These are phyloP conservation scores for Paratilapia polleni DNA, from an alignment of 2,113 vertebrate species.

Conservation along the genomic window DNA sequence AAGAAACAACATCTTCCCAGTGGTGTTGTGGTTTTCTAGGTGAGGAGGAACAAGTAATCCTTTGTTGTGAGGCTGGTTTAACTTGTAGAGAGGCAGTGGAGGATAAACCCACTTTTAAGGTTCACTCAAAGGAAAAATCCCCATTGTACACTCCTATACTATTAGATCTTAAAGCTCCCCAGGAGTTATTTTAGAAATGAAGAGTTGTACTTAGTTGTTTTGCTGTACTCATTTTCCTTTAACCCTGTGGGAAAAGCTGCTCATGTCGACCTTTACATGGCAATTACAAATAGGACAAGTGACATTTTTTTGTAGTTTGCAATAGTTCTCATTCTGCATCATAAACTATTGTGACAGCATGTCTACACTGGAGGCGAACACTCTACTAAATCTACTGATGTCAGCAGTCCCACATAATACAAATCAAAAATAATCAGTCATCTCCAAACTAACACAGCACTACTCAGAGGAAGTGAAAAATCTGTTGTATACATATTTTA, in stretches of 20 bases:
- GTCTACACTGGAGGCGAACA: not conserved
- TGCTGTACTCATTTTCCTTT: not conserved
- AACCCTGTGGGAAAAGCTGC: not conserved
- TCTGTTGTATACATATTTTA: conserved; percentile 25
- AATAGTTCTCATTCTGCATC: conserved; percentile 11
- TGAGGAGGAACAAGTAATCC: conserved; percentile 6
- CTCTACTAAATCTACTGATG: conserved; percentile 10
- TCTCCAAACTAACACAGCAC: not conserved
- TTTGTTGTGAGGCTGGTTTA: conserved; percentile 26
- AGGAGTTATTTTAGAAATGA: not conserved
- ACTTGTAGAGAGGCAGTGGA: not conserved
- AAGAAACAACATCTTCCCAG: conserved; percentile 17
- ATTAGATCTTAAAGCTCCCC: conserved; percentile 14
- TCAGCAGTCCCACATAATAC: conserved; percentile 5
- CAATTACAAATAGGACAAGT: conserved; percentile 8
- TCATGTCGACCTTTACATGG: not conserved
- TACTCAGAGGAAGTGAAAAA: conserved; percentile 5
- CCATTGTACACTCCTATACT: not conserved
- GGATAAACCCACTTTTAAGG: conserved; percentile 16
- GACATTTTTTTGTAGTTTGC: not conserved
- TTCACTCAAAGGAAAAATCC: conserved; percentile 7
- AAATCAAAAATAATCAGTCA: conserved; percentile 29
- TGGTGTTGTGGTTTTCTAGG: conserved; percentile 10
- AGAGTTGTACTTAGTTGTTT: not conserved
- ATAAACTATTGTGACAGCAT: conserved; percentile 5